Conservation (phyloP, 2,113 vertebrate genomes). For the Enhydra lutris region DNA sequence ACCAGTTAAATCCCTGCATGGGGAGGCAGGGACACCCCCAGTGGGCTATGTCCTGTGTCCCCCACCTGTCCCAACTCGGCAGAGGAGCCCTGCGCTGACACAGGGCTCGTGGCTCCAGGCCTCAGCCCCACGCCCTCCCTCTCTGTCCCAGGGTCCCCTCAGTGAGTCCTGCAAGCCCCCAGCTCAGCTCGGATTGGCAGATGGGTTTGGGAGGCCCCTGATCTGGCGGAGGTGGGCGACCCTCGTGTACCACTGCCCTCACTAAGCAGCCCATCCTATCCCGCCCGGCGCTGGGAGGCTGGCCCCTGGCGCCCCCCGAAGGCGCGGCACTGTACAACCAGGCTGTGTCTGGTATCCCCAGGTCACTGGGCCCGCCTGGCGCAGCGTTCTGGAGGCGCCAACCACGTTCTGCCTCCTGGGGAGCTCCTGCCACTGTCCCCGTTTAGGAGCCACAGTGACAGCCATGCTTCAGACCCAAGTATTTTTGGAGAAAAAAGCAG, state of each 20-base stretch:
- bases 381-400: neutral
- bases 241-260: neutral
- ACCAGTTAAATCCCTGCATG: neutral
- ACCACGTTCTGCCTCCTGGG: neutral
- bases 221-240: rapidly evolving
- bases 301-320: neutral
- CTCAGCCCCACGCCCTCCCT: neutral
- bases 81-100: neutral
- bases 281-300: neutral
- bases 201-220: neutral
- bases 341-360: rapidly evolving
- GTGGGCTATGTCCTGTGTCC: neutral
- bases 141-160: neutral
- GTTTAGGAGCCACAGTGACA: neutral
- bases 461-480: neutral
- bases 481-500: constrained; percentile 40
- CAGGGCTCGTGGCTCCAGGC: neutral
- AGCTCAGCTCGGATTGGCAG: rapidly evolving
- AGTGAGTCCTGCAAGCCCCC: neutral
- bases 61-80: neutral
- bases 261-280: neutral
- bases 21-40: neutral
- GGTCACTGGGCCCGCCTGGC: rapidly evolving
- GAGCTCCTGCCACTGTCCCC: neutral
- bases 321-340: neutral